phyloP scores from a whole-genome alignment of 2,113 vertebrate genomes.

The Rhinoptilus africanus region DNA sequence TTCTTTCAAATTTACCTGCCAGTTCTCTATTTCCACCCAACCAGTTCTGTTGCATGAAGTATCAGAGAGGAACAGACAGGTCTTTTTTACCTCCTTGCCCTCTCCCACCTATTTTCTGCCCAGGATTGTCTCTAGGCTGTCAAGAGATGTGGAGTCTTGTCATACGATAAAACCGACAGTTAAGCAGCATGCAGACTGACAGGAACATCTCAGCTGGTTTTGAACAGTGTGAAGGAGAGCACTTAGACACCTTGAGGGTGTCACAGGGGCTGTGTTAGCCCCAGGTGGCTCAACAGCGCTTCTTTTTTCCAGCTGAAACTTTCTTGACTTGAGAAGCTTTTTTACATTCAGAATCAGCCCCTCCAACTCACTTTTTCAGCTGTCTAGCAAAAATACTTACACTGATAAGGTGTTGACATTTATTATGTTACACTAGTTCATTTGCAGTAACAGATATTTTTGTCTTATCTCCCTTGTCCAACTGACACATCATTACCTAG shows the following conservation, averaged over 20 bases:
- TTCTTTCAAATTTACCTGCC: not conserved
- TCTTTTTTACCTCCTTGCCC: not conserved
- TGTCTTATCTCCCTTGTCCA: not conserved
- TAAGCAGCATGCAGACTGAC: not conserved
- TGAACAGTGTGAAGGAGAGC: not conserved
- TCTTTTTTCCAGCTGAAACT: not conserved
- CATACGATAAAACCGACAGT: not conserved
- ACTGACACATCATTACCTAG: not conserved
- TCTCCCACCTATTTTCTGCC: not conserved
- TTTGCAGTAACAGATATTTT: not conserved
- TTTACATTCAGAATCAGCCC: not conserved
- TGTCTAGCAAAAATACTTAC: not conserved
- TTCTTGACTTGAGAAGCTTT: not conserved
- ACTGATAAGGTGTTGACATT: not conserved
- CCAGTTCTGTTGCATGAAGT: not conserved
- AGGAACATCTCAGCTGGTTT: not conserved
- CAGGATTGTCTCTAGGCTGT: not conserved
- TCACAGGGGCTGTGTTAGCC: not conserved
- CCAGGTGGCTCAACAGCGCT: fast-evolving
- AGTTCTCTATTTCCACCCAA: not conserved
- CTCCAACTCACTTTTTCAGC: not conserved
- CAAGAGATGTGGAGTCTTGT: not conserved
- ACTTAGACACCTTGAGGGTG: too few species aligned
- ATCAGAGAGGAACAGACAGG: not conserved
- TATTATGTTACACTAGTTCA: not conserved